Base-by-base conservation (phyloP, 2,113 vertebrate species). In the Recurvirostra avosetta region DNA sequence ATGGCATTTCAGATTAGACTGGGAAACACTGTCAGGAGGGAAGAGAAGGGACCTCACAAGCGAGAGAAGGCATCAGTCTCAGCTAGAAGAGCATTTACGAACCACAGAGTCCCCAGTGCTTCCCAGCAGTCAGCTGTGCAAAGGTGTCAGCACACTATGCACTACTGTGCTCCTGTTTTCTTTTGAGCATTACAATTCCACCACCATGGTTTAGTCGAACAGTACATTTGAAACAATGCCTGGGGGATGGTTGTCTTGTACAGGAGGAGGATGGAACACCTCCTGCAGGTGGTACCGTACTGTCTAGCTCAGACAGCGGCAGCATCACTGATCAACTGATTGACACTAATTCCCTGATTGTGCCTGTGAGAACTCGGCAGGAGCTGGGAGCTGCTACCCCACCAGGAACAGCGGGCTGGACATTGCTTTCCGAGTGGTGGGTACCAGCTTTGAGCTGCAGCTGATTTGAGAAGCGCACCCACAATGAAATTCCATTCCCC, bases 391-490 rank as follows among this genome's bases (percentile, higher is more conserved):
- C 84, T n/a, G 49, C 87, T 34, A 2, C 36, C 22, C 38, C 21
- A 1, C 15, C 75, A 18, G 65, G 43, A 78, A 3, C 89, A 26
- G 49, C 0, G 0, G 59, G 21, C 11, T 65, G 16, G 43, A 5
- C 21, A 0, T 17, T 12, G 78, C 43, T 47, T 26, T 29, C 30
- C 0, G 0, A 34, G 77, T 10, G 30, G 23, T 8, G 20, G 72
- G 71, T 9, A 7, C 30, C 70, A 27, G 55, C 61, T 32, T 68
- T 15, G 49, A 58, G 58, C 52, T 15, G 53, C 73, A 50, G 43
- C 63, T 55, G 21, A 1, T 8, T 8, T 36, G 55, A 86, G 74
- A 29, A 45, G 56, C 25, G 2, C 11, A 1, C 1, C 40, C 68
- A 20, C 36, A 3, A 6, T 5, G 19, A 30, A n/a, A 52, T 7